A percentile compares a stretch with the other conserved stretches of the same genome.
Evolutionary conservation across 2,888 invertebrate species (phyloP).

Genomic region (Andrena trimmerana): DNA sequence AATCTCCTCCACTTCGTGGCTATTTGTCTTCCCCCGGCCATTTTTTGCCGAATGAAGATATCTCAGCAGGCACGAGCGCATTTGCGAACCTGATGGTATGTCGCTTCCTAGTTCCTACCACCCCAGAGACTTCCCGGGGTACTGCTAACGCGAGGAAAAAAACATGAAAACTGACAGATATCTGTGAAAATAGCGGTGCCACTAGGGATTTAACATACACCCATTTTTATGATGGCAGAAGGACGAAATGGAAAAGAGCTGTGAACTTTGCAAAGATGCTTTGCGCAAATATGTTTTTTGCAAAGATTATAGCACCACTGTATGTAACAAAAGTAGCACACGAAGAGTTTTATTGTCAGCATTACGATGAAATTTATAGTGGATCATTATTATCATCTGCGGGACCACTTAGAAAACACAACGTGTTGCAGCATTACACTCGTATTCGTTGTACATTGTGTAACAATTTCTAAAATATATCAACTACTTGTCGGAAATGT

Average conservation of each 20-base stretch:
- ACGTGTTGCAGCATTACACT: background rate
- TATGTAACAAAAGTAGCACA: background rate
- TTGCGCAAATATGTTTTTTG: too few relatives aligned
- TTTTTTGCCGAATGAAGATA: constrained; percentile 39
- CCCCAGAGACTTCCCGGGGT: background rate
- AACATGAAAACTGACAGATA: background rate
- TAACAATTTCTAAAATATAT: constrained; percentile 9
- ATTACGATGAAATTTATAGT: constrained; percentile 15
- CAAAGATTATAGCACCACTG: too few relatives aligned
- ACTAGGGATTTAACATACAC: background rate
- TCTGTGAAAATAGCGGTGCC: background rate
- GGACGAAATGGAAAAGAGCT: too few relatives aligned
- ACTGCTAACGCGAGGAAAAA: background rate
- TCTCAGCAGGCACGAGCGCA: constrained; percentile 11
- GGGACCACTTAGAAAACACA: constrained; percentile 11
- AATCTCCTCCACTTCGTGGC: constrained; percentile 6
- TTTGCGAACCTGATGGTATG: constrained; percentile 17
- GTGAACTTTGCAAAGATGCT: background rate
- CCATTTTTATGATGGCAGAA: too few relatives aligned
- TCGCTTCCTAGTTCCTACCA: background rate
- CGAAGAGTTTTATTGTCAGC: too few relatives aligned
- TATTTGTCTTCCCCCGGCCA: constrained; percentile 21
- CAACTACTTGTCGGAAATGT: background rate
- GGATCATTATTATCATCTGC: constrained; percentile 31
- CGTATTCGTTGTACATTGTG: constrained; percentile 5